These are phyloP conservation scores for Cyclargus thomasi DNA, from an alignment of 1,140 invertebrate species.

Conservation along the genomic window DNA sequence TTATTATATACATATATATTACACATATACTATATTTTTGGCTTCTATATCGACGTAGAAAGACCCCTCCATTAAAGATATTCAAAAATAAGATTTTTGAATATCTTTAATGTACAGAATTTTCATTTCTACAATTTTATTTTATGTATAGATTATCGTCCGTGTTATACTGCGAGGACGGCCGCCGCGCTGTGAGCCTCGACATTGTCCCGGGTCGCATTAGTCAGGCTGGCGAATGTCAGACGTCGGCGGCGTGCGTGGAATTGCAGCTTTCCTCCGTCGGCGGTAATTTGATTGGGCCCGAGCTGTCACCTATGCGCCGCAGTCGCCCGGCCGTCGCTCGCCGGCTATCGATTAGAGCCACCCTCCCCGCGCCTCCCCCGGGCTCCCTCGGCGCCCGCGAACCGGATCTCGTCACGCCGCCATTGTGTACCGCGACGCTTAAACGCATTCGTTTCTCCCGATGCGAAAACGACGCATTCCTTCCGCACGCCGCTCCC, in stretches of 20 bases:
- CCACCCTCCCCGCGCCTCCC: conserved; percentile 51
- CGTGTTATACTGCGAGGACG: background rate
- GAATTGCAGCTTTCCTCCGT: conserved; percentile 57
- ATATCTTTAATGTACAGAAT: too few species aligned
- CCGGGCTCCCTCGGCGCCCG: conserved; percentile 55
- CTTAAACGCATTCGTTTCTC: conserved; percentile 75
- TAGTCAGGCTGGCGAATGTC: background rate
- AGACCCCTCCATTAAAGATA: too few species aligned
- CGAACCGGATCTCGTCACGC: conserved; percentile 74
- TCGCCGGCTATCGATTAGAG: conserved; percentile 76
- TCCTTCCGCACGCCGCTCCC: conserved; percentile 68
- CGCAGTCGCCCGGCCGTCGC: conserved; percentile 74
- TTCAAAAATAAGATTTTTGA: too few species aligned
- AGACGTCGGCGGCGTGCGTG: conserved; percentile 41
- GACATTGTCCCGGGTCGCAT: background rate
- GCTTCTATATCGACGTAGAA: too few species aligned
- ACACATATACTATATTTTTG: too few species aligned
- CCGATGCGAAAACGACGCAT: conserved; percentile 75
- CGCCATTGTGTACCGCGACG: conserved; percentile 74
- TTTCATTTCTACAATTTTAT: too few species aligned
- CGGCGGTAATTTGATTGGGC: conserved; percentile 72
- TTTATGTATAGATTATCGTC: too few species aligned
- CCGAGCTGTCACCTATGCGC: conserved; percentile 73
- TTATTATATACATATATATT: background rate
- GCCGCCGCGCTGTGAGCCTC: background rate